Evolutionary conservation across 2,113 vertebrate genomes (phyloP), one percentile per base, ranked within the genome.

Genomic region (Psettodes erumei): DNA sequence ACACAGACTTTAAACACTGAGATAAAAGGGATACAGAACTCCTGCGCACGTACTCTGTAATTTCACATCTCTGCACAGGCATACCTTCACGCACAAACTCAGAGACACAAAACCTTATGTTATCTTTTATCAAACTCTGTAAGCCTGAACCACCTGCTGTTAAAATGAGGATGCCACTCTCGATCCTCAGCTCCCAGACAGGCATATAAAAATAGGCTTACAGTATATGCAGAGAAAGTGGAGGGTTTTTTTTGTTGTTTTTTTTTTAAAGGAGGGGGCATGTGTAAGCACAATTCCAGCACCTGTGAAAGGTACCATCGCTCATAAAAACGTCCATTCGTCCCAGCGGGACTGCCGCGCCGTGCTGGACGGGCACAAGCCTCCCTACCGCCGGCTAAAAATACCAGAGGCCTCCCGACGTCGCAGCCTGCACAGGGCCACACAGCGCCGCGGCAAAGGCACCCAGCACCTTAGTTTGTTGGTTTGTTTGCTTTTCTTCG

Each of bases 331-430:
- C 66, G 54, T 30, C 65, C 68, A 25, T 68, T 15, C 15, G 65
- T 75, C 91, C 83, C 89, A 87, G 83, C 71, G 89, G 87, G 87
- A 58, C 82, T 53, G 65, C 68, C 62, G 78, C 75, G 58, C 61
- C 28, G 40, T 80, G 74, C 77, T 88, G 77, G 18, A 56, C 74
- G 75, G 84, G 63, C 82, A n/a, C 82, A 79, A 76, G 79, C 70
- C 85, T 86, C 81, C 77, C 77, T 30, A 45, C 61, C 40, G 71
- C 84, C 50, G 79, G 84, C 86, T 92, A 93, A 93, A 94, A 90
- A 93, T 93, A 92, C 71, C 63, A 53, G 62, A 71, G 88, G 81
- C 90, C 88, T 84, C 82, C 72, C 67, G 88, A 56, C 73, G 75
- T 71, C 68, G 56, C 84, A 43, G 84, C 47, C 68, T 79, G 54